Conservation (phyloP, 1,140 invertebrate species). For the Streblospio benedicti region DNA sequence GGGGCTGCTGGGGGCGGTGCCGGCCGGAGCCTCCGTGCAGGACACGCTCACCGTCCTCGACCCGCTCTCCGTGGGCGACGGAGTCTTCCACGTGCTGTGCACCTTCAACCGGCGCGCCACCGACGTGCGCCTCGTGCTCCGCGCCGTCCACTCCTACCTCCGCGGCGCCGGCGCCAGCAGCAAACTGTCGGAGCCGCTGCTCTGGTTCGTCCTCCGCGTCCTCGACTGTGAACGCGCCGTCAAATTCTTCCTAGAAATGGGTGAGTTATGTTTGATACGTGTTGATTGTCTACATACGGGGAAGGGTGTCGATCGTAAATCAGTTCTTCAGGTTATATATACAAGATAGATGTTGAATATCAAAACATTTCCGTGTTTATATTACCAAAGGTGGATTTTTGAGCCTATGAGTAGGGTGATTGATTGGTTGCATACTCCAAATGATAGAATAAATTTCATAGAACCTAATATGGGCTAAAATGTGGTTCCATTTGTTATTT, state of each 20-base stretch:
- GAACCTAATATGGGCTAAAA: too few species aligned
- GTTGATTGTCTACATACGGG: too few species aligned
- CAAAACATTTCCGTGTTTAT: too few species aligned
- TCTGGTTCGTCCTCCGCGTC: constrained; percentile 65
- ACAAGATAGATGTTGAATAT: too few species aligned
- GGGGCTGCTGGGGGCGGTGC: constrained; percentile 36
- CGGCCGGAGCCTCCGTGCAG: constrained; percentile 26
- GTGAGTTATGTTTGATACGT: constrained; percentile 40
- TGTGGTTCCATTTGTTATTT: too few species aligned
- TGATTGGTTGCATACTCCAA: too few species aligned
- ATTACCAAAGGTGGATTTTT: too few species aligned
- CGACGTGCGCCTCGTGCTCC: constrained; percentile 61
- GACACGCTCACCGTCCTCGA: constrained; percentile 48
- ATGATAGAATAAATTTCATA: too few species aligned
- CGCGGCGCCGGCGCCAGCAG: constrained; percentile 20
- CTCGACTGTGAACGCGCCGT: constrained; percentile 61
- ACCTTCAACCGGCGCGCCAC: constrained; percentile 63
- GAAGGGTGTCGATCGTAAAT: too few species aligned
- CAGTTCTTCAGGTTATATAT: too few species aligned
- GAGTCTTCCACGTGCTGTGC: constrained; percentile 70
- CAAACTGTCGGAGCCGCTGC: constrained; percentile 62
- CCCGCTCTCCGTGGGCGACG: constrained; percentile 67
- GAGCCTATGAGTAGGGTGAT: too few species aligned
- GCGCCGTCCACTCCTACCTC: constrained; percentile 66
- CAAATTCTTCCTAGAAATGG: constrained; percentile 56